Percentiles rank a stretch among this genome's conserved stretches.
Evolutionary conservation across 2,113 vertebrate genomes (phyloP).

Genomic region (Telmatochromis sp.): DNA sequence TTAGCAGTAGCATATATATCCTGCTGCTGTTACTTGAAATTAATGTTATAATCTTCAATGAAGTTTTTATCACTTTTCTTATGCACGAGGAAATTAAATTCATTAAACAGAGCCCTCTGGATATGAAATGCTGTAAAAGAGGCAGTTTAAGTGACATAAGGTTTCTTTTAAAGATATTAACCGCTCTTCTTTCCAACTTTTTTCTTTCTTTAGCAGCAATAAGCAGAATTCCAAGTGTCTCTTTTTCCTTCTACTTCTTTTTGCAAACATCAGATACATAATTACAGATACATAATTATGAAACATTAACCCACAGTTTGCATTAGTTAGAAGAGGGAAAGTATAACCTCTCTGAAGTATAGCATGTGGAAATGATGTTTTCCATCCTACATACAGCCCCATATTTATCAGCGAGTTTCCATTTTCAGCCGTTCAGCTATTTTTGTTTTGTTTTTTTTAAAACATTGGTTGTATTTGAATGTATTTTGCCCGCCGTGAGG

Average conservation of each 20-base stretch:
- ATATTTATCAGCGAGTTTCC: neutral
- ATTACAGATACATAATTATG: neutral
- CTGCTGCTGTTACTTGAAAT: conserved; percentile 27
- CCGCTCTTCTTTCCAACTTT: neutral
- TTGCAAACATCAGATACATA: neutral
- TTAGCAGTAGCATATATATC: conserved; percentile 29
- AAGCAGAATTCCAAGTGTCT: neutral
- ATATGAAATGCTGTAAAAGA: conserved; percentile 45
- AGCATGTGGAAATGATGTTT: neutral
- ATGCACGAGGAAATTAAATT: conserved; percentile 59
- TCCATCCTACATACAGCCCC: neutral
- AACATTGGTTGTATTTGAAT: neutral
- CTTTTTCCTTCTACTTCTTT: neutral
- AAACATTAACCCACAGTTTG: neutral
- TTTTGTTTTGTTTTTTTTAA: neutral
- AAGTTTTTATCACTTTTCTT: conserved; percentile 60
- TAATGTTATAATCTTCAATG: conserved; percentile 57
- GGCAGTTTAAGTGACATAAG: conserved; percentile 12
- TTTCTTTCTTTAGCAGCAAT: neutral
- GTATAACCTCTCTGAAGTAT: neutral
- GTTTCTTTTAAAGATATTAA: conserved; percentile 12
- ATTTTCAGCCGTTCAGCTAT: neutral
- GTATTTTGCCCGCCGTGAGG: conserved; percentile 3
- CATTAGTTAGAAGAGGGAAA: neutral
- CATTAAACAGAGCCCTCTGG: conserved; percentile 52